Evolutionary conservation across 2,888 invertebrate species (phyloP).

Genomic region (Taphrorychus bicolor): DNA sequence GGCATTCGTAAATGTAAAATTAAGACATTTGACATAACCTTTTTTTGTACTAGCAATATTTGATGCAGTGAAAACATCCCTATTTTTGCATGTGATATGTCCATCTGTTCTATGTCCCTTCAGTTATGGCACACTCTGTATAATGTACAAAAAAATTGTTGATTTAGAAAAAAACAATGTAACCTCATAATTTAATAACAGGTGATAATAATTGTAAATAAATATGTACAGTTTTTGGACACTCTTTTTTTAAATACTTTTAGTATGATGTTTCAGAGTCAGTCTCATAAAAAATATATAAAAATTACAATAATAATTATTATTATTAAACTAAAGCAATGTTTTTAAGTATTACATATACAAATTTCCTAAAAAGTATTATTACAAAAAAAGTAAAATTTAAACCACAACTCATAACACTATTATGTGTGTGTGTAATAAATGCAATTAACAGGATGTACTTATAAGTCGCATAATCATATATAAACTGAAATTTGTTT

Average conservation of each 20-base stretch:
- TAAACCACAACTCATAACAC: too few relatives aligned
- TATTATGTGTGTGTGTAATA: too few relatives aligned
- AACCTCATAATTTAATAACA: background rate
- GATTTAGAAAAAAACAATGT: background rate
- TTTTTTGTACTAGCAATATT: background rate
- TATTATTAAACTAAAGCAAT: conserved; percentile 18
- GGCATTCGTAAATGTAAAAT: too few relatives aligned
- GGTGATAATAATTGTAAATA: background rate
- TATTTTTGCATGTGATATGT: too few relatives aligned
- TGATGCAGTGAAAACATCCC: too few relatives aligned
- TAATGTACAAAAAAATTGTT: background rate
- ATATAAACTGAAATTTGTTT: too few relatives aligned
- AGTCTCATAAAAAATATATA: conserved; percentile 37
- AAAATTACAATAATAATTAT: conserved; percentile 20
- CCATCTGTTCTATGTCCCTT: too few relatives aligned
- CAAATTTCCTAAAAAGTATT: conserved; percentile 28
- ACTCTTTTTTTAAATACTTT: conserved; percentile 31
- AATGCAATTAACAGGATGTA: too few relatives aligned
- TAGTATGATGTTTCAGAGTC: conserved; percentile 33
- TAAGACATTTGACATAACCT: background rate
- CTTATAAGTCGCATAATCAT: too few relatives aligned
- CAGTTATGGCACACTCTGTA: too few relatives aligned
- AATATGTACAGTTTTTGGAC: conserved; percentile 12
- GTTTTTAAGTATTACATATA: conserved; percentile 23
- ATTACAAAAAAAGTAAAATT: too few relatives aligned